These are phyloP conservation scores for Lymantria dispar DNA, from an alignment of 2,888 invertebrate genomes.

Conservation along the genomic window DNA sequence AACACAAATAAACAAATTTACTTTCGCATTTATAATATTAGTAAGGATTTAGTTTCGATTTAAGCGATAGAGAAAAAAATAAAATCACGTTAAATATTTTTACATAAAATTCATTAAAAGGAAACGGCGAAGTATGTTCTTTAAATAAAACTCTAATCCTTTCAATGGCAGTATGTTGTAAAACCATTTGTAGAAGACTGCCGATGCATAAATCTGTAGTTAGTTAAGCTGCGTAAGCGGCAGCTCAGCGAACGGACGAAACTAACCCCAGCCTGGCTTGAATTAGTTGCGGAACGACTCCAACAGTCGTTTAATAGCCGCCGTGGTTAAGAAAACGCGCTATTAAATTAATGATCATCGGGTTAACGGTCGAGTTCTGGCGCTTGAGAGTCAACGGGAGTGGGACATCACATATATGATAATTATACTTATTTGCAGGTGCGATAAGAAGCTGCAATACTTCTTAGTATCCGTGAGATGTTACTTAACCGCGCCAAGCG, in stretches of 20 bases:
- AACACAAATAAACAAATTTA: too few species aligned
- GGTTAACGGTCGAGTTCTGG: slow-evolving; percentile 24
- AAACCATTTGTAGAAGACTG: slow-evolving; percentile 33
- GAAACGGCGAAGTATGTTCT: slow-evolving; percentile 6
- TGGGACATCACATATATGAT: slow-evolving; percentile 60
- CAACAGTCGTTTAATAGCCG: slow-evolving; percentile 52
- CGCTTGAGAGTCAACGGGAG: slow-evolving; percentile 37
- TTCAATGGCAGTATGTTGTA: slow-evolving; percentile 28
- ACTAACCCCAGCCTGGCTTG: slow-evolving; percentile 31
- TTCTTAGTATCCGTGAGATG: slow-evolving; percentile 35
- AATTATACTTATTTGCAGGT: slow-evolving; percentile 59
- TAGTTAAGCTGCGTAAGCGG: slow-evolving; percentile 52
- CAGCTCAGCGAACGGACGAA: slow-evolving; percentile 27
- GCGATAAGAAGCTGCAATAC: slow-evolving; percentile 14
- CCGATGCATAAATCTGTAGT: slow-evolving; percentile 50
- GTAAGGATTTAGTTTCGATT: not conserved
- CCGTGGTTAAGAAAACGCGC: slow-evolving; percentile 62
- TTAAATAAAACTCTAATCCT: slow-evolving; percentile 13
- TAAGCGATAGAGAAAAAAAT: slow-evolving; percentile 1
- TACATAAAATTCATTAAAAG: slow-evolving; percentile 5
- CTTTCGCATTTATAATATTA: too few species aligned
- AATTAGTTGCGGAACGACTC: slow-evolving; percentile 55
- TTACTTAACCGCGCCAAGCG: slow-evolving; percentile 37
- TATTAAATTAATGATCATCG: slow-evolving; percentile 66
- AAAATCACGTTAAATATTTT: not conserved